Conservation (phyloP, 1,140 invertebrate genomes). For the Drosophila bocki region DNA sequence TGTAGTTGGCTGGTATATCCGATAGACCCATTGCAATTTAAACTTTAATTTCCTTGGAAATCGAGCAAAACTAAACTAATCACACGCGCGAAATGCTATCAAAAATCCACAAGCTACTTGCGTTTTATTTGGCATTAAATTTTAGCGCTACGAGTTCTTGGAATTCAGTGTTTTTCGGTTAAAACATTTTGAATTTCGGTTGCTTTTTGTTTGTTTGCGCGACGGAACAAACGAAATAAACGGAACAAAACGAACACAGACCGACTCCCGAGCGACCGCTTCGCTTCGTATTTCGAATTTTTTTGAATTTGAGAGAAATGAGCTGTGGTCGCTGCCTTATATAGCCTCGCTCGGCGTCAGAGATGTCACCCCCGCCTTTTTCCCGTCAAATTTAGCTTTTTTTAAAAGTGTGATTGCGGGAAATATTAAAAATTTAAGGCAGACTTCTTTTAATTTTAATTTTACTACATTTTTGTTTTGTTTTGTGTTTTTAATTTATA, state of each 20-base stretch:
- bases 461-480: no score
- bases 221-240: constrained; percentile 31
- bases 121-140: constrained; percentile 44
- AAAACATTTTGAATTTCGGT: constrained; percentile 59
- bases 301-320: neutral
- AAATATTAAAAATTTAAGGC: no score
- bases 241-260: constrained; percentile 35
- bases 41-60: constrained; percentile 11
- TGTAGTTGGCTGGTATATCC: constrained; percentile 79
- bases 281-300: constrained; percentile 1
- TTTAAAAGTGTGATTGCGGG: no score
- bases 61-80: constrained; percentile 20
- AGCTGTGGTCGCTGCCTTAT: constrained; percentile 12
- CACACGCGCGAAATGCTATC: constrained; percentile 24
- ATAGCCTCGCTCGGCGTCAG: constrained; percentile 22
- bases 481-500: no score
- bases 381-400: no score
- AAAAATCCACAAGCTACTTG: constrained; percentile 31
- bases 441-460: no score
- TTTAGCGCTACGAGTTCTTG: constrained; percentile 23
- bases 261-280: constrained; percentile 33
- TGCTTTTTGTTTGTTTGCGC: constrained; percentile 23
- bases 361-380: no score
- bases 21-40: constrained; percentile 72
- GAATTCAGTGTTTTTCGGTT: constrained; percentile 25